phyloP scores from a whole-genome alignment of 2,888 invertebrate species.

The Drosophila leonis region DNA sequence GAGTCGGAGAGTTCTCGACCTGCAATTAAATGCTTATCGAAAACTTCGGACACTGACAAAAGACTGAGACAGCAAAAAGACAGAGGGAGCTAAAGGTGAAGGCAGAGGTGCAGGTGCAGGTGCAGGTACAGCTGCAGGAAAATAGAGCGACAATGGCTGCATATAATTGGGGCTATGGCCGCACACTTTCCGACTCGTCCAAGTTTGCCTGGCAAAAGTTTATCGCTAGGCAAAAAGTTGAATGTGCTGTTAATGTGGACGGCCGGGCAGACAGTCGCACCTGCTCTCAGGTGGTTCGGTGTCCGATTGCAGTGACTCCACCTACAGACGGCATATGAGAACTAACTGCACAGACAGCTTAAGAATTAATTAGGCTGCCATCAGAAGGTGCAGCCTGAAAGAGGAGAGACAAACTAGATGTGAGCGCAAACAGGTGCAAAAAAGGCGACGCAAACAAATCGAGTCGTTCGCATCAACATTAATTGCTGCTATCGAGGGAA shows the following conservation, averaged over 20 bases:
- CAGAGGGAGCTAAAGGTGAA: background rate
- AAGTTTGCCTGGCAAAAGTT: conserved; percentile 37
- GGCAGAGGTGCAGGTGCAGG: background rate
- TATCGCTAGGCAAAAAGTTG: conserved; percentile 15
- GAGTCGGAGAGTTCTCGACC: conserved; percentile 54
- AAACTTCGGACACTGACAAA: conserved; percentile 54
- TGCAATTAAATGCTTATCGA: conserved; percentile 77
- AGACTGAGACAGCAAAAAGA: conserved; percentile 1
- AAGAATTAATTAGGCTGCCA: conserved; percentile 68
- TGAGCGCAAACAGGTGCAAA: conserved; percentile 43
- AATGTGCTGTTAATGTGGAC: conserved; percentile 20
- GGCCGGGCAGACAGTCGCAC: conserved; percentile 4
- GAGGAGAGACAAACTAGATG: conserved; percentile 25
- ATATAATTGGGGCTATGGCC: conserved; percentile 68
- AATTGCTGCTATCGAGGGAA: conserved; percentile 58
- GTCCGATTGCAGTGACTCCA: conserved; percentile 15
- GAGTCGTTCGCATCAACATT: conserved; percentile 70
- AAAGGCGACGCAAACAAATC: conserved; percentile 51
- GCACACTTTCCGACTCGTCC: conserved; percentile 17
- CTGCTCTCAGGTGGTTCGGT: background rate
- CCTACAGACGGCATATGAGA: conserved; percentile 28
- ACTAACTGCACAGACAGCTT: conserved; percentile 43
- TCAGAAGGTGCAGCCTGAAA: conserved; percentile 18
- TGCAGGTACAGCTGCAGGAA: background rate
- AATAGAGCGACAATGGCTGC: conserved; percentile 21